phyloP scores from a whole-genome alignment of 2,797 vertebrate species.

The Rallus crepitans region DNA sequence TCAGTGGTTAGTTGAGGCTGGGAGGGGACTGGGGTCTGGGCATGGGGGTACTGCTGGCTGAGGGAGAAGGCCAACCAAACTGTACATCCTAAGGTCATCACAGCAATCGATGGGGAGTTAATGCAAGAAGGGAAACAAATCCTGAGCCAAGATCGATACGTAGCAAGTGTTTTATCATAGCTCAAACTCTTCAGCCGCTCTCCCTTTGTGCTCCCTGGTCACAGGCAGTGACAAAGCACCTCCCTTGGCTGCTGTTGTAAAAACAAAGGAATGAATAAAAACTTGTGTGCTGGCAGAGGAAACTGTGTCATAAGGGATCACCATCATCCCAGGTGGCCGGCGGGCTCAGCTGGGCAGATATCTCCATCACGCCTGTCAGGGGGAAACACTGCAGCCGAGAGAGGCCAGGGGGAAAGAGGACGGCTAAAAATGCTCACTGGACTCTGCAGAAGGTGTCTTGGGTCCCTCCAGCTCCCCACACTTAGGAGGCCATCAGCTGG shows the following conservation, averaged over 20 bases:
- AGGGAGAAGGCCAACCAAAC: constrained; percentile 53
- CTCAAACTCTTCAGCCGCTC: constrained; percentile 50
- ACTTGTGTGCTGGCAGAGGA: background rate
- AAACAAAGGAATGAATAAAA: constrained; percentile 34
- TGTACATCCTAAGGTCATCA: constrained; percentile 58
- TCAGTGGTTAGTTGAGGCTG: background rate
- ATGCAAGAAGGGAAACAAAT: constrained; percentile 77
- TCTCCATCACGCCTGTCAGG: background rate
- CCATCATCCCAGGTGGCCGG: background rate
- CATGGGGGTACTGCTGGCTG: background rate
- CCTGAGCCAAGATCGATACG: constrained; percentile 71
- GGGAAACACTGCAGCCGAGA: background rate
- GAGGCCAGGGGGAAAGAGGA: background rate
- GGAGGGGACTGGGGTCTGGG: background rate
- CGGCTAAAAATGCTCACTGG: background rate
- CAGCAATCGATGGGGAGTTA: constrained; percentile 68
- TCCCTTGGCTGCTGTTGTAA: background rate
- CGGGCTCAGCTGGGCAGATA: background rate
- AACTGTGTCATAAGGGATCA: background rate
- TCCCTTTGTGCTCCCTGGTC: constrained; percentile 21
- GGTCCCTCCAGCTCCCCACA: background rate
- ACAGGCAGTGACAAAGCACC: constrained; percentile 5
- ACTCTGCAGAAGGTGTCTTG: background rate
- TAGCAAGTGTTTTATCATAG: constrained; percentile 58
- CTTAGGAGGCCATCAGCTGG: background rate